phyloP scores from a whole-genome alignment of 2,113 vertebrate species.

The Arizona elegans region DNA sequence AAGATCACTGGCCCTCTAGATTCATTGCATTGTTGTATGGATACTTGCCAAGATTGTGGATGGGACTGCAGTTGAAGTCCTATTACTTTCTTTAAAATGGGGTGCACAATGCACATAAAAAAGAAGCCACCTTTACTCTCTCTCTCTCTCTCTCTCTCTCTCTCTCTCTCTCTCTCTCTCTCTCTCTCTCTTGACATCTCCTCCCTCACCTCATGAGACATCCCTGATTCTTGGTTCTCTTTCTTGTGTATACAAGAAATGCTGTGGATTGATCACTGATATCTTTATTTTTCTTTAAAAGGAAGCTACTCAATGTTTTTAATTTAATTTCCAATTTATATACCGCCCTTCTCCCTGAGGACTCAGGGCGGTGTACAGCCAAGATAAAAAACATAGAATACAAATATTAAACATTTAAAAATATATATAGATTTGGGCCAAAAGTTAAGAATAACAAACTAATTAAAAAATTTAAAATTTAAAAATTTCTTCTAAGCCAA shows the following conservation, averaged over 20 bases:
- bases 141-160: too few species aligned
- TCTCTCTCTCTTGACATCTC: neutral
- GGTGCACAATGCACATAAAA: neutral
- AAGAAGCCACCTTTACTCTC: neutral
- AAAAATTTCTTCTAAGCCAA: too few species aligned
- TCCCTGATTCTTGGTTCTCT: neutral
- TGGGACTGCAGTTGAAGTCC: neutral
- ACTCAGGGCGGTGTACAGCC: too few species aligned
- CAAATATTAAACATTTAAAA: too few species aligned
- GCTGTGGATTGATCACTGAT: neutral
- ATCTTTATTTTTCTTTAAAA: neutral
- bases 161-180: too few species aligned
- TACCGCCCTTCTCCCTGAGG: too few species aligned
- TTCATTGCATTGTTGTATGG: neutral
- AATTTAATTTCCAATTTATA: too few species aligned
- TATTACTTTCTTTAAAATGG: neutral
- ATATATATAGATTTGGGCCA: too few species aligned
- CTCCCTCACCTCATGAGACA: neutral
- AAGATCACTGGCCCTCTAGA: neutral
- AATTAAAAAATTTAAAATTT: too few species aligned
- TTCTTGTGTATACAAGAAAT: neutral
- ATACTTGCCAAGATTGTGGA: neutral
- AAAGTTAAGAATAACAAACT: too few species aligned
- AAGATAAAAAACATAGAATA: too few species aligned
- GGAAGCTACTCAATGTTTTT: slow-evolving; percentile 20